These are phyloP conservation scores for Caenorhabditis wallacei DNA, from an alignment of 2,888 invertebrate genomes.

Conservation along the genomic window DNA sequence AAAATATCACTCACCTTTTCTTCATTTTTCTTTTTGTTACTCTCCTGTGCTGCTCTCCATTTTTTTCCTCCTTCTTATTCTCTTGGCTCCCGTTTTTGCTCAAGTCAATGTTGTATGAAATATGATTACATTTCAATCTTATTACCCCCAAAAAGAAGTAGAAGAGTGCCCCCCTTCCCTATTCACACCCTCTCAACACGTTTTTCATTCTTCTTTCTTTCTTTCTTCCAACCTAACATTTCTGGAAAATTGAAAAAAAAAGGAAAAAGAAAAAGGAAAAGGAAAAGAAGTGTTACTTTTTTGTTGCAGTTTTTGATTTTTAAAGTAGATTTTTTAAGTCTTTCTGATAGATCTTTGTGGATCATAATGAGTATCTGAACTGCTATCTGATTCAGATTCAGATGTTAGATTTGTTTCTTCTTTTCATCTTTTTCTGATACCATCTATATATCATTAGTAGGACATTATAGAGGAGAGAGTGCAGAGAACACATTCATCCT, in stretches of 20 bases:
- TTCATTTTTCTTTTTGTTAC: too few species aligned
- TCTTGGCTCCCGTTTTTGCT: slow-evolving; percentile 7
- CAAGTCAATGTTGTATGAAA: slow-evolving; percentile 63
- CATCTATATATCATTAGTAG: too few species aligned
- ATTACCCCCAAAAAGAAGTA: slow-evolving; percentile 50
- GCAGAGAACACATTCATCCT: too few species aligned
- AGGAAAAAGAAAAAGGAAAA: too few species aligned
- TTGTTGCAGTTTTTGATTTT: too few species aligned
- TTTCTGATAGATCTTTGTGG: not conserved
- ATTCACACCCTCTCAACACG: slow-evolving; percentile 41
- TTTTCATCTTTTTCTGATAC: too few species aligned
- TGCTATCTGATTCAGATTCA: too few species aligned
- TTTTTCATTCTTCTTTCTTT: slow-evolving; percentile 2
- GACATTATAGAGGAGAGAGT: too few species aligned
- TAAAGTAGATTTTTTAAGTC: not conserved
- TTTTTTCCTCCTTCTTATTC: not conserved
- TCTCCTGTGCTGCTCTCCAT: not conserved
- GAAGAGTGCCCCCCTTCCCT: slow-evolving; percentile 22
- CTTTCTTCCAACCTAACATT: not conserved
- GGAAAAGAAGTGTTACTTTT: too few species aligned
- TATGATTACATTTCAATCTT: slow-evolving; percentile 68
- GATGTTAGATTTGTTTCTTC: too few species aligned
- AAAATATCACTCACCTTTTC: too few species aligned
- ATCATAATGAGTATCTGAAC: too few species aligned
- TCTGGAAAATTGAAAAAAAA: slow-evolving; percentile 1